Conservation (phyloP, 2,888 invertebrate species). For the Drosophila mimica region DNA sequence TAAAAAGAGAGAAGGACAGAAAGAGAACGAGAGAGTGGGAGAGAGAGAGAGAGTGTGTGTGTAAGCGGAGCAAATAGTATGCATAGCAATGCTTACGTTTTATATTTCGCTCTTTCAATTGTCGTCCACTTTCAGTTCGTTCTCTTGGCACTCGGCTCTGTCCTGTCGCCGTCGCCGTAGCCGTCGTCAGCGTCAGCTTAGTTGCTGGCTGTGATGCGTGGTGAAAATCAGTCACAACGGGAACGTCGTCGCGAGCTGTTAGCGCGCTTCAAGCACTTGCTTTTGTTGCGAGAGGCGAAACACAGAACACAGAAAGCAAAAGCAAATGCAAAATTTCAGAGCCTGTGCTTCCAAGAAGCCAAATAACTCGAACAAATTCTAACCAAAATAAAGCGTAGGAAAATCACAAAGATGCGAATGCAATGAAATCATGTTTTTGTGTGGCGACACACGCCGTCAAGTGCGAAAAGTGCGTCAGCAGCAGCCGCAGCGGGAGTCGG, state of each 20-base stretch:
- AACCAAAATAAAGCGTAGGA: constrained; percentile 40
- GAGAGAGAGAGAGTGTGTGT: not conserved
- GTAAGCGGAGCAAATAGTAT: constrained; percentile 5
- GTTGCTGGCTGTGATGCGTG: constrained; percentile 67
- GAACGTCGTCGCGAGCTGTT: constrained; percentile 85
- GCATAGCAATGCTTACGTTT: constrained; percentile 8
- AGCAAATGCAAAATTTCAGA: constrained; percentile 30
- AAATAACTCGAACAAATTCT: constrained; percentile 12
- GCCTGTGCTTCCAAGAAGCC: constrained; percentile 27
- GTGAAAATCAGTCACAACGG: constrained; percentile 85
- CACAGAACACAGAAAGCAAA: constrained; percentile 30
- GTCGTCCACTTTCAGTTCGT: constrained; percentile 10
- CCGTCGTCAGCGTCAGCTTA: constrained; percentile 42
- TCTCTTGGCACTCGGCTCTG: constrained; percentile 22
- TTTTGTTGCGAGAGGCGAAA: constrained; percentile 71
- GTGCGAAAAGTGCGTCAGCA: constrained; percentile 70
- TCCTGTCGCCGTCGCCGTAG: not conserved
- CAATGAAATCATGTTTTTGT: constrained; percentile 25
- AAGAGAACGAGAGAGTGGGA: not conserved
- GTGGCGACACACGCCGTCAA: constrained; percentile 23
- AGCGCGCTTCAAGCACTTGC: constrained; percentile 75
- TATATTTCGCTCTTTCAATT: constrained; percentile 6
- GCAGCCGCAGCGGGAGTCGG: constrained; percentile 51
- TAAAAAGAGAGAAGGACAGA: not conserved
- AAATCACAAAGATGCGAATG: constrained; percentile 20